phyloP scores from a whole-genome alignment of 2,888 invertebrate genomes.

The Ceratothoa steindachneri region DNA sequence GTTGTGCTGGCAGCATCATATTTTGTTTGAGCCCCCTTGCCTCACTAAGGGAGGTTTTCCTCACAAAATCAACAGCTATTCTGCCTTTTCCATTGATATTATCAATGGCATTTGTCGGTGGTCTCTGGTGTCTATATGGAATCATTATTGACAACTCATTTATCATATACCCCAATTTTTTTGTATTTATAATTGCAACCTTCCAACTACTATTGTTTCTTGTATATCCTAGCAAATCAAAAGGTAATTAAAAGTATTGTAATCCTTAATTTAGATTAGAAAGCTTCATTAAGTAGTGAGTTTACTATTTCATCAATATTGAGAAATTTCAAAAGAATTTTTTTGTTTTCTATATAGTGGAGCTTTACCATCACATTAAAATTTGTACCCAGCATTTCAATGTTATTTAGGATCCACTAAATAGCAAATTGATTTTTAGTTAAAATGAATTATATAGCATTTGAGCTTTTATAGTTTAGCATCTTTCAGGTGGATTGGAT shows the following conservation, averaged over 20 bases:
- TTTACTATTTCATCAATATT: no score
- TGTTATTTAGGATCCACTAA: no score
- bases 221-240: slow-evolving; percentile 60
- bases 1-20: slow-evolving; percentile 51
- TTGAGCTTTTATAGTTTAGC: no score
- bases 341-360: no score
- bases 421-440: no score
- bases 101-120: slow-evolving; percentile 72
- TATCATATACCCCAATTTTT: slow-evolving; percentile 72
- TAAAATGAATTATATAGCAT: no score
- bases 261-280: no score
- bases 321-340: no score
- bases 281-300: no score
- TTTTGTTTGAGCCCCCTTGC: slow-evolving; percentile 54
- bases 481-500: no score
- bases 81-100: slow-evolving; percentile 84
- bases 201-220: slow-evolving; percentile 73
- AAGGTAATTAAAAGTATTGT: neutral
- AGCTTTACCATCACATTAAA: no score
- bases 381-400: no score
- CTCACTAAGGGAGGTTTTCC: slow-evolving; percentile 64
- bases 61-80: slow-evolving; percentile 74
- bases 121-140: slow-evolving; percentile 77
- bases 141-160: slow-evolving; percentile 69
- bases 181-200: slow-evolving; percentile 69